phyloP scores from a whole-genome alignment of 2,113 vertebrate species.

The Pteruthius melanotis region DNA sequence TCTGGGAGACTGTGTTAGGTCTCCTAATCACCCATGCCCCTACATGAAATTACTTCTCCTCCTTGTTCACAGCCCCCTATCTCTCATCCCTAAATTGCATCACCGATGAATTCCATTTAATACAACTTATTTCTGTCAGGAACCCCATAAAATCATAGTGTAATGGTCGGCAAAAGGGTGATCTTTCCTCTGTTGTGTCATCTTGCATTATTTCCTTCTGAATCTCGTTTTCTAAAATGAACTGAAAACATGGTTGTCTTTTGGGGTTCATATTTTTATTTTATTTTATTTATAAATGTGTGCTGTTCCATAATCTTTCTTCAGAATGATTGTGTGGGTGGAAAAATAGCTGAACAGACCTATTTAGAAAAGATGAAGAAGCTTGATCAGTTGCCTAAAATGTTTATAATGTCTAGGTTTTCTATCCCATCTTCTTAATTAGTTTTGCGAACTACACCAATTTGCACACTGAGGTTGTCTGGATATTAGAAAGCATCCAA shows the following conservation, averaged over 20 bases:
- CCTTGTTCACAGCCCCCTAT: not conserved
- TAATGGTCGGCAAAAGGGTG: not conserved
- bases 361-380: slow-evolving; percentile 47
- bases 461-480: slow-evolving; percentile 23
- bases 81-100: not conserved
- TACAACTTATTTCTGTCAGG: not conserved
- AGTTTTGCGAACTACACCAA: not conserved
- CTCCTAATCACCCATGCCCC: not conserved
- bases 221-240: not conserved
- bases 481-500: slow-evolving; percentile 44
- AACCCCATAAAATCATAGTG: not conserved
- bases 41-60: not conserved
- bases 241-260: not conserved
- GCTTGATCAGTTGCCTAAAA: slow-evolving; percentile 18
- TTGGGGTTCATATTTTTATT: not conserved
- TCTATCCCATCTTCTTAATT: slow-evolving; percentile 32
- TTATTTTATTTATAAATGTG: not conserved
- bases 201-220: not conserved
- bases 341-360: slow-evolving; percentile 19
- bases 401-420: slow-evolving; percentile 34
- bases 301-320: not conserved
- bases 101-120: not conserved
- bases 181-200: not conserved
- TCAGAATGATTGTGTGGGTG: slow-evolving; percentile 15
- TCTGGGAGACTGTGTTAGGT: not conserved